A percentile compares a stretch with the other conserved stretches of the same genome.
phyloP scores from a whole-genome alignment of 2,113 vertebrate species.

The Pelecanus crispus region DNA sequence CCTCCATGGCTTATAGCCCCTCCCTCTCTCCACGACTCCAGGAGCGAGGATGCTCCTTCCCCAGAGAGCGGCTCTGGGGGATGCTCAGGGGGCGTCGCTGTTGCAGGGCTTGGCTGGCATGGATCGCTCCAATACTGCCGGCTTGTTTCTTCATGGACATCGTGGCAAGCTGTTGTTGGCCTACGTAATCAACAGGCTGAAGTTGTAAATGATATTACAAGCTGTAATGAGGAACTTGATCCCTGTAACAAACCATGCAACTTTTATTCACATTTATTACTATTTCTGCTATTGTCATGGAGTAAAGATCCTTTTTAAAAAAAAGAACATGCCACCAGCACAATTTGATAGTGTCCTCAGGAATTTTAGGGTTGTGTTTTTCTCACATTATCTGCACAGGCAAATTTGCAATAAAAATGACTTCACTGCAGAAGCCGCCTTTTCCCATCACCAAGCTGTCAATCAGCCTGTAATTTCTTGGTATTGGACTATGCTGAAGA shows the following conservation, averaged over 20 bases:
- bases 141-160: neutral
- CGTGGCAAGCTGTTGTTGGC: neutral
- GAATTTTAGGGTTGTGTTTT: constrained; percentile 25
- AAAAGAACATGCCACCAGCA: neutral
- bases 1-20: accelerated
- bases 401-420: constrained; percentile 37
- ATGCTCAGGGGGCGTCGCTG: neutral
- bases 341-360: neutral
- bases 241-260: neutral
- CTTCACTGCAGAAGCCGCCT: neutral
- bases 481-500: neutral
- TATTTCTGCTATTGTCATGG: neutral
- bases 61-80: neutral
- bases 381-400: neutral
- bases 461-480: constrained; percentile 31
- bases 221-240: neutral
- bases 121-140: neutral
- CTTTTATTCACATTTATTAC: neutral
- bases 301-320: neutral
- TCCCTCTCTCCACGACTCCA: neutral
- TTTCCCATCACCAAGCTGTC: constrained; percentile 28
- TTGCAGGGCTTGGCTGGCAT: neutral
- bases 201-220: neutral
- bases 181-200: neutral
- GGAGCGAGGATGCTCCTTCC: neutral